Evolutionary conservation across 2,113 vertebrate species (phyloP).

Genomic region (Dryoscopus gambensis): DNA sequence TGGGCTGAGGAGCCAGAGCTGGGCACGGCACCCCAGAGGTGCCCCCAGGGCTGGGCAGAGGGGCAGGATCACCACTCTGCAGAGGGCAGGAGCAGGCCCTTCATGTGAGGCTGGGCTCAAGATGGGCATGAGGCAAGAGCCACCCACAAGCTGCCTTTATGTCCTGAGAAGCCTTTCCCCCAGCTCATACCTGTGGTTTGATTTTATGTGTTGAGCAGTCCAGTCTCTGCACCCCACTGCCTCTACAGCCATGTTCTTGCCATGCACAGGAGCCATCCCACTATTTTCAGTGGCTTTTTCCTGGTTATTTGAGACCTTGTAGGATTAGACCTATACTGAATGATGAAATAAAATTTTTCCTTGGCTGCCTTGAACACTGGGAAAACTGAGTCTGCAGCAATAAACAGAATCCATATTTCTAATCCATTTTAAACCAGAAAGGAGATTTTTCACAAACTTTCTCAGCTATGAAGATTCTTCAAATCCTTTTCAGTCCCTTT

Average conservation of each 20-base stretch:
- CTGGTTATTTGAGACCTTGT: background rate
- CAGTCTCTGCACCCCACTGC: background rate
- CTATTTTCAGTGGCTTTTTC: background rate
- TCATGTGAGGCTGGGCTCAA: background rate
- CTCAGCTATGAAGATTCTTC: background rate
- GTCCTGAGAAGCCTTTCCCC: background rate
- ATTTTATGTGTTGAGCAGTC: background rate
- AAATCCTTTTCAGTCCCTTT: background rate
- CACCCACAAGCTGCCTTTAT: background rate
- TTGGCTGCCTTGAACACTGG: background rate
- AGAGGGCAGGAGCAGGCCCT: background rate
- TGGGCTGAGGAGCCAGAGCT: background rate
- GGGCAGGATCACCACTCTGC: background rate
- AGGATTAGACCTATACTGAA: background rate
- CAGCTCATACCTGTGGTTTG: background rate
- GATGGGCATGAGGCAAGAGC: background rate
- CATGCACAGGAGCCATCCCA: background rate
- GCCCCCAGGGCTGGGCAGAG: background rate
- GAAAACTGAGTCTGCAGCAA: background rate
- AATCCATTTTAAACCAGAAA: conserved; percentile 13
- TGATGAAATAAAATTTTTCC: background rate
- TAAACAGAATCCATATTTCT: background rate
- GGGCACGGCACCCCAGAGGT: background rate
- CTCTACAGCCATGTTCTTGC: background rate
- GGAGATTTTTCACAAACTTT: background rate